Conservation (phyloP, 2,113 vertebrate species). For the Lampris incognitus region DNA sequence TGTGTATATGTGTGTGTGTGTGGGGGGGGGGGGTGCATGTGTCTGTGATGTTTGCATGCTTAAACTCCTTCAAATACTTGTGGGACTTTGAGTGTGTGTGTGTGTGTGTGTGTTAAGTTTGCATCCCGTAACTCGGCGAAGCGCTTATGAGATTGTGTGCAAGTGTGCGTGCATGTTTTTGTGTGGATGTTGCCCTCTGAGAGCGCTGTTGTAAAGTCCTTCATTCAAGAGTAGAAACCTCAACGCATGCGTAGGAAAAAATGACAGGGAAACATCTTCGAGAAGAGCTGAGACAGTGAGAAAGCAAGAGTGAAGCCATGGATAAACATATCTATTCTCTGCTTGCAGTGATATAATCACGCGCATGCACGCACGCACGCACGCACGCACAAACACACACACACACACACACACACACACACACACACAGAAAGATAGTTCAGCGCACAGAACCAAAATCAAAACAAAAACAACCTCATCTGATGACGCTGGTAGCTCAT, state of each 20-base stretch:
- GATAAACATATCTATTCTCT: slow-evolving; percentile 72
- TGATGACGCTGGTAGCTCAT: slow-evolving; percentile 56
- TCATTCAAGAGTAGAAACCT: slow-evolving; percentile 33
- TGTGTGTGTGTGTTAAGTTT: slow-evolving; percentile 43
- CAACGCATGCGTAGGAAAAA: slow-evolving; percentile 37
- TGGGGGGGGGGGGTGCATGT: background rate
- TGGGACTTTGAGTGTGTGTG: slow-evolving; percentile 7
- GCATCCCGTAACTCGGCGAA: slow-evolving; percentile 50
- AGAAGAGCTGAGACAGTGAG: slow-evolving; percentile 3
- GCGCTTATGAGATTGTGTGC: slow-evolving; percentile 17
- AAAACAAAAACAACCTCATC: slow-evolving; percentile 74
- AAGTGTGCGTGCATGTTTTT: background rate
- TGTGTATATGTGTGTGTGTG: slow-evolving; percentile 4
- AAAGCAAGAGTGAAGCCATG: slow-evolving; percentile 14
- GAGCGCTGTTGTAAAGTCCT: slow-evolving; percentile 47
- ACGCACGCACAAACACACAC: background rate
- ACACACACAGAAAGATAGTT: slow-evolving; percentile 41
- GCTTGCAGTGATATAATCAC: slow-evolving; percentile 47
- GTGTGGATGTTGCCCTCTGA: slow-evolving; percentile 7
- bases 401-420: background rate
- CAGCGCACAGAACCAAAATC: slow-evolving; percentile 54
- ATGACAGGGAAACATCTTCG: slow-evolving; percentile 23
- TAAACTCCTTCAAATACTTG: slow-evolving; percentile 52
- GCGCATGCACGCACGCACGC: background rate
- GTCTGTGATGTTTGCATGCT: slow-evolving; percentile 37